Percentiles rank a stretch among this genome's conserved stretches.
phyloP scores from a whole-genome alignment of 2,888 invertebrate genomes.

The Blastobasis lacticolella region DNA sequence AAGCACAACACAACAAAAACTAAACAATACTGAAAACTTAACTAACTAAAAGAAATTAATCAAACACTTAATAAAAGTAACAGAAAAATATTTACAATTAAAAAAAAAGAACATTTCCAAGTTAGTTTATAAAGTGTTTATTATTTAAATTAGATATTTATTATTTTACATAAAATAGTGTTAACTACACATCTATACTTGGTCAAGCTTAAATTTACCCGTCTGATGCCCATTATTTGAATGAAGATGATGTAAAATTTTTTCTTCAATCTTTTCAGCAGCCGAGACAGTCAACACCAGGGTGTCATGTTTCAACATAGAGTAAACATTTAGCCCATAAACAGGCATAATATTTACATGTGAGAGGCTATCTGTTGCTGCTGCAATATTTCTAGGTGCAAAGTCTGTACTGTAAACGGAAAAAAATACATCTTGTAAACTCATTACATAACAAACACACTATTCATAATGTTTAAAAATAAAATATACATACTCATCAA shows the following conservation, averaged over 20 bases:
- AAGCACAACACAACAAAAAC: no score
- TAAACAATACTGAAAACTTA: no score
- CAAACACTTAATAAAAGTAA: no score
- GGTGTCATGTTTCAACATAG: slow-evolving; percentile 97
- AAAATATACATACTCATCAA: slow-evolving; percentile 84
- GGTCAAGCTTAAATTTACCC: slow-evolving; percentile 76
- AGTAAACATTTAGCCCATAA: slow-evolving; percentile 96
- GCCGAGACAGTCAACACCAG: slow-evolving; percentile 90
- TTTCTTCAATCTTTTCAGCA: slow-evolving; percentile 87
- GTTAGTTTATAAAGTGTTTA: neutral
- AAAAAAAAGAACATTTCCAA: no score
- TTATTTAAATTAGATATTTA: neutral
- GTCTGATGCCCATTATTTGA: slow-evolving; percentile 66
- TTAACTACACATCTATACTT: slow-evolving; percentile 46
- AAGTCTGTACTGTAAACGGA: slow-evolving; percentile 81
- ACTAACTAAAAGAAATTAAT: no score
- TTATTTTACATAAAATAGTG: slow-evolving; percentile 4
- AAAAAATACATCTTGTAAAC: slow-evolving; percentile 4
- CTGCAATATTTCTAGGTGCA: slow-evolving; percentile 90
- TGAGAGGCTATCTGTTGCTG: slow-evolving; percentile 84
- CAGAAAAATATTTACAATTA: no score
- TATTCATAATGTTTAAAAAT: neutral
- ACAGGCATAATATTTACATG: slow-evolving; percentile 96
- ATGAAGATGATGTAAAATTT: slow-evolving; percentile 80
- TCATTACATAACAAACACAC: slow-evolving; percentile 1